Conservation (phyloP, 2,113 vertebrate species). For the Lampris megalopsis region DNA sequence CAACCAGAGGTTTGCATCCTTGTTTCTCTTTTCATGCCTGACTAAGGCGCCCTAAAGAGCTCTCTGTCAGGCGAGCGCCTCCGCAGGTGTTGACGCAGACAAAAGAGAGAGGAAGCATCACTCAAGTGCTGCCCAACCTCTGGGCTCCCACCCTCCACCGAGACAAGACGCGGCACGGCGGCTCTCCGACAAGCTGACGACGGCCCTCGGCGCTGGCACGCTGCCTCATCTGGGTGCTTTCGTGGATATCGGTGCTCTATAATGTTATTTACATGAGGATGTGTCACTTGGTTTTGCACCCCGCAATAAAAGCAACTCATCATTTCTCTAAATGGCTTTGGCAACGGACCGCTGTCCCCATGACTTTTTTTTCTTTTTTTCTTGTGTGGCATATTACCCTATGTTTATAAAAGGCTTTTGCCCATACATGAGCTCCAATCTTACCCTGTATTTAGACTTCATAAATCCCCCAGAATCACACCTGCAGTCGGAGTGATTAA, state of each 20-base stretch:
- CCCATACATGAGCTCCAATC: not conserved
- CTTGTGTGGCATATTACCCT: not conserved
- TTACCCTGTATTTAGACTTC: conserved; percentile 16
- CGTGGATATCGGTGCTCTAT: conserved; percentile 13
- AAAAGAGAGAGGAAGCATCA: conserved; percentile 57
- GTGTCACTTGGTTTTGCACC: not conserved
- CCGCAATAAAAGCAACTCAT: conserved; percentile 5
- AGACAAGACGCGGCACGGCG: conserved; percentile 58
- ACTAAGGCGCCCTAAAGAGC: conserved; percentile 66
- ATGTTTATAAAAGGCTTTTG: conserved; percentile 13
- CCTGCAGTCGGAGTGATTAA: conserved; percentile 33
- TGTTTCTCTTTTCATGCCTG: conserved; percentile 70
- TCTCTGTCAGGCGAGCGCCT: conserved; percentile 64
- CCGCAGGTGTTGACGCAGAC: conserved; percentile 74
- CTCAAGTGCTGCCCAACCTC: conserved; percentile 37
- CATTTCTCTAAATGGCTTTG: conserved; percentile 6
- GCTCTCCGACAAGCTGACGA: conserved; percentile 41
- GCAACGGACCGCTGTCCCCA: not conserved
- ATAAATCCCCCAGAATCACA: conserved; percentile 31
- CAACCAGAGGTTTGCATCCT: conserved; percentile 52
- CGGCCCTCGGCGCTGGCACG: not conserved
- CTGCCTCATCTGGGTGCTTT: conserved; percentile 20
- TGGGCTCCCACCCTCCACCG: conserved; percentile 23
- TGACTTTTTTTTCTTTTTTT: not conserved
- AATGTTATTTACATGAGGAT: conserved; percentile 2